Evolutionary conservation across 2,113 vertebrate genomes (phyloP), one percentile per base, ranked within the genome.

Genomic region (Phaetusa simplex): DNA sequence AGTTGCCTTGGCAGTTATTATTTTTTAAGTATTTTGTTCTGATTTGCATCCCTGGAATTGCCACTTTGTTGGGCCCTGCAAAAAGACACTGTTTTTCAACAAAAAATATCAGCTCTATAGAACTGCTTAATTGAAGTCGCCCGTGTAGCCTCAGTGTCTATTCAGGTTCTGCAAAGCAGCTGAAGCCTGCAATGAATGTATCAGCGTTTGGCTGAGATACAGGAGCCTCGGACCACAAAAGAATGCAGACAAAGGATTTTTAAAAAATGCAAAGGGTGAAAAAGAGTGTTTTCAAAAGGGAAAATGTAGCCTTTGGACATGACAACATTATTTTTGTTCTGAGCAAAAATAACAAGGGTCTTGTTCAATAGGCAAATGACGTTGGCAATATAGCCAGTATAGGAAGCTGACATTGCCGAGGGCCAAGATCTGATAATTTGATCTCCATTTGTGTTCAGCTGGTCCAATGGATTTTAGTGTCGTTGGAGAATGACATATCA

Each of bases 131-230:
- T 88, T 96, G 87, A 93, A 95, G 78, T 90, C 1, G 1, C 74
- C 49, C 52, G 0, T 85, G 79, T 94, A 96, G 72, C 79, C 79
- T 95, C 86, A 93, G 34, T 95, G 78, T 89, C 88, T 85, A 92
- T 95, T 96, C 93, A 96, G 78, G 88, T 95, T 96, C 88, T 90
- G 93, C 86, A 92, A 91, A 92, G 90, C 95, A 96, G 93, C 94
- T 92, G 95, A 96, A 96, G 88, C 66, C 90, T 93, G 81, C 77
- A 91, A 95, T 95, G 82, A 97, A 90, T 95, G 50, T 95, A 96
- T 94, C 82, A 87, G 81, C 92, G 81, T 94, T 93, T 96, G 95
- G 94, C 95, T 3, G 27, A 86, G 82, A 76, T 93, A 95, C 96
- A 97, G 88, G 74, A 94, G 29, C 86, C 94, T 85, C 93, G 84